Base-by-base conservation (phyloP, 1,140 invertebrate genomes). In the Rhagoletis zephyria region DNA sequence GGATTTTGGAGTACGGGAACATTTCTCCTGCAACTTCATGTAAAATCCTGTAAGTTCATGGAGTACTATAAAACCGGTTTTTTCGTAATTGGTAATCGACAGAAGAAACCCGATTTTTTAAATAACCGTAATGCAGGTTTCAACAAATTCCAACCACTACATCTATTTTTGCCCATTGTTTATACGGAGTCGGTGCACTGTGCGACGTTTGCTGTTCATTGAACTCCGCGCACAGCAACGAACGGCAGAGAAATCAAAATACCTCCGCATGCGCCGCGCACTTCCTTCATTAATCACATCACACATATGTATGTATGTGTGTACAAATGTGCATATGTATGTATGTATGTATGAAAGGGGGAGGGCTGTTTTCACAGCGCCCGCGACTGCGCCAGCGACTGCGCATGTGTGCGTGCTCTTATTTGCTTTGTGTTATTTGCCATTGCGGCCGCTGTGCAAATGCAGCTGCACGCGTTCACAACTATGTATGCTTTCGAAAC, bases 341-440 rank as follows among this genome's bases (percentile, higher is more conserved):
- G 30, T 64, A 64, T n/a, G 30, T 30, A 30, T 30, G 30, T 30
- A 30, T 30, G 30, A 30, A 30, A 30, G 30, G 30, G 30, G 30
- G 30, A 30, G 30, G 30, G 30, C 30, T 30, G 30, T 10, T 7
- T 10, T 7, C 51, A 56, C 51, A 56, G 5, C 5, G 51, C 51
- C 5, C 0, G 51, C 4, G 51, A 56, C 9, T 56, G 4, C 51
- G 5, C 5, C 51, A 0, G 51, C 51, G 51, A 7, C 51, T 56
- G 51, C 51, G 74, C 19, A 9, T 81, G 74, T 81, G 19, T 81
- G 74, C 19, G 74, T 56, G 74, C 74, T 81, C 74, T 81, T 81
- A 56, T 81, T 81, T 81, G 74, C 74, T 81, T 81, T 81, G 74
- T 81, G 48, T 56, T 81, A 59, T 81, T 81, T 81, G 74, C 10